Evolutionary conservation across 2,888 invertebrate genomes (phyloP).

Genomic region (Eucriotettix oculatus): DNA sequence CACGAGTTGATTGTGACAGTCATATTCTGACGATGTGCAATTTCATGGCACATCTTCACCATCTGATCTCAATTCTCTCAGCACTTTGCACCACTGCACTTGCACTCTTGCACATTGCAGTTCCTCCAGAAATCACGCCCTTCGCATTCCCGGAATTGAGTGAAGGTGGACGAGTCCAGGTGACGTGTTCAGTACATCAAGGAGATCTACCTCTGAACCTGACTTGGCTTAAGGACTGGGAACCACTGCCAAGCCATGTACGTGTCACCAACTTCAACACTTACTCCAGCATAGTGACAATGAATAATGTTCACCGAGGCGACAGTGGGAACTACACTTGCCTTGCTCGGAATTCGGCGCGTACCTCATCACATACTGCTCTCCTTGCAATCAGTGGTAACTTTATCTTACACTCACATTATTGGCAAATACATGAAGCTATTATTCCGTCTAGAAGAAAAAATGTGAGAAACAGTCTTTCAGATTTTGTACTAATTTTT

Average conservation of each 20-base stretch:
- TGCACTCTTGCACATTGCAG: conserved; percentile 15
- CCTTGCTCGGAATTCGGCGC: conserved; percentile 21
- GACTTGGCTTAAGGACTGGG: conserved; percentile 26
- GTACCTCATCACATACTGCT: conserved; percentile 20
- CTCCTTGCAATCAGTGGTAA: conserved; percentile 23
- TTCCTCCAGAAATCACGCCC: conserved; percentile 24
- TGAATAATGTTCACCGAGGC: conserved; percentile 16
- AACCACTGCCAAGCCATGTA: conserved; percentile 12
- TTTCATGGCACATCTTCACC: too few species aligned
- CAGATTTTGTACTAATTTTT: too few species aligned
- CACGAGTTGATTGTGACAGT: too few species aligned
- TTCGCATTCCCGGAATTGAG: conserved; percentile 25
- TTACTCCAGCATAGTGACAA: conserved; percentile 20
- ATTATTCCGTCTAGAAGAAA: too few species aligned
- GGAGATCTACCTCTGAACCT: conserved; percentile 28
- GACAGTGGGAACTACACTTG: conserved; percentile 23
- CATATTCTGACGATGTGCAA: too few species aligned
- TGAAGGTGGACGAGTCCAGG: conserved; percentile 22
- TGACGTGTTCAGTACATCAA: conserved; percentile 19
- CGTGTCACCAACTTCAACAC: conserved; percentile 17
- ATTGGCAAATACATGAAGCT: too few species aligned
- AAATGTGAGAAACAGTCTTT: too few species aligned
- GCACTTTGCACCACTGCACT: not conserved
- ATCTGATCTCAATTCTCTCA: too few species aligned
- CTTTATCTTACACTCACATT: not conserved